Evolutionary conservation across 2,797 vertebrate genomes (phyloP).

Genomic region (Siniperca undulata): DNA sequence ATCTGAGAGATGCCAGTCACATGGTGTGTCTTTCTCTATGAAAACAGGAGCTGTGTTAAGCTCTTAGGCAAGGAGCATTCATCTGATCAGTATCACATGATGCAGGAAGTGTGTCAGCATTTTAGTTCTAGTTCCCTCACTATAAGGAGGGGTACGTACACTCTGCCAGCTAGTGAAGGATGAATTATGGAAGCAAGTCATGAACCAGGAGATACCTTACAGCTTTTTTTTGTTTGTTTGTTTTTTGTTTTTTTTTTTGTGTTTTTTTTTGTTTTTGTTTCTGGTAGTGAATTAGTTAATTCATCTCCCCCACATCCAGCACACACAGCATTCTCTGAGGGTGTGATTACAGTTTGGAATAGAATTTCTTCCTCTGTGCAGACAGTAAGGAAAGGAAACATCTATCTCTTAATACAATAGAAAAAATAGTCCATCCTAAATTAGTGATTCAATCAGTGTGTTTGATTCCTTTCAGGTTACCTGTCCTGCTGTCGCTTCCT

Average conservation of each 20-base stretch:
- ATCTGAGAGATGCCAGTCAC: constrained; percentile 35
- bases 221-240: not conserved
- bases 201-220: constrained; percentile 45
- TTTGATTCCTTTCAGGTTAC: constrained; percentile 88
- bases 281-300: constrained; percentile 44
- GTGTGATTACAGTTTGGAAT: not conserved
- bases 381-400: not conserved
- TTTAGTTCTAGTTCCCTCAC: constrained; percentile 77
- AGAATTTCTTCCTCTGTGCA: constrained; percentile 9
- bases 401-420: not conserved
- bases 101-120: constrained; percentile 84
- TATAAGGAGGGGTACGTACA: constrained; percentile 57
- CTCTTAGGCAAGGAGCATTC: constrained; percentile 73
- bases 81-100: constrained; percentile 83
- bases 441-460: constrained; percentile 17
- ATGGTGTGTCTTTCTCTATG: constrained; percentile 33
- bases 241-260: too few relatives aligned
- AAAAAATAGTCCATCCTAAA: not conserved
- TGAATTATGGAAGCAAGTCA: constrained; percentile 62
- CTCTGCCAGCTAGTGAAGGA: constrained; percentile 56
- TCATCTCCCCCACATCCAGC: constrained; percentile 26
- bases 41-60: constrained; percentile 50
- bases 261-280: constrained; percentile 8
- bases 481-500: constrained; percentile 98
- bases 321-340: not conserved